Evolutionary conservation across 2,888 invertebrate genomes (phyloP).

Genomic region (Drosophila peninsularis): DNA sequence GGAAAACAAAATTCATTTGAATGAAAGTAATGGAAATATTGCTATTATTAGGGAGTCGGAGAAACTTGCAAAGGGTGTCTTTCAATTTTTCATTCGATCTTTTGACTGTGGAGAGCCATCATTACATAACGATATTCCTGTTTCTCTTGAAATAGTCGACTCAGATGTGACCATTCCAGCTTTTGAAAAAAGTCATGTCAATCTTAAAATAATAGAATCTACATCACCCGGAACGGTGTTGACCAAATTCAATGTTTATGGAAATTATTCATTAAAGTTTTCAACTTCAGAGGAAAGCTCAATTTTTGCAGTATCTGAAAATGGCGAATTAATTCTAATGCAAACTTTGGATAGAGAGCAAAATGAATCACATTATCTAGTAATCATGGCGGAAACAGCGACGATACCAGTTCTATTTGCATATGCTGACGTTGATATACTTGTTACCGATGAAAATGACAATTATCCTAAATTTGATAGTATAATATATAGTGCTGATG

Average conservation of each 20-base stretch:
- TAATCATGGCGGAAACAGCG: slow-evolving; percentile 89
- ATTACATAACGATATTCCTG: slow-evolving; percentile 92
- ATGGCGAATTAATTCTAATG: slow-evolving; percentile 90
- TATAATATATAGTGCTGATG: slow-evolving; percentile 90
- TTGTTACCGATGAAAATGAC: slow-evolving; percentile 95
- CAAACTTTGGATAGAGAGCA: slow-evolving; percentile 91
- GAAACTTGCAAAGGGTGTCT: slow-evolving; percentile 88
- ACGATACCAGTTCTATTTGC: slow-evolving; percentile 89
- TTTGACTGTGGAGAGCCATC: slow-evolving; percentile 91
- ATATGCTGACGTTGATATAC: slow-evolving; percentile 89
- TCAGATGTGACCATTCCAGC: slow-evolving; percentile 89
- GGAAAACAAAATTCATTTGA: slow-evolving; percentile 90
- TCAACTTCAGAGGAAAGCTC: slow-evolving; percentile 87
- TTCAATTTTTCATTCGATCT: slow-evolving; percentile 95
- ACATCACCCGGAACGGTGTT: slow-evolving; percentile 89
- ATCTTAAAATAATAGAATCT: slow-evolving; percentile 92
- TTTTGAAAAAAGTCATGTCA: slow-evolving; percentile 90
- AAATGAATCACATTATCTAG: slow-evolving; percentile 89
- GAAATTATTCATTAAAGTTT: slow-evolving; percentile 87
- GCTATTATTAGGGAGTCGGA: slow-evolving; percentile 26
- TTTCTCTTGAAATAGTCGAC: slow-evolving; percentile 91
- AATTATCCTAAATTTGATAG: slow-evolving; percentile 95
- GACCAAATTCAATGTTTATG: slow-evolving; percentile 88
- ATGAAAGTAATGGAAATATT: slow-evolving; percentile 85
- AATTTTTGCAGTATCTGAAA: slow-evolving; percentile 89